These are phyloP conservation scores for Rhingia rostrata DNA, from an alignment of 2,888 invertebrate species.

Conservation along the genomic window DNA sequence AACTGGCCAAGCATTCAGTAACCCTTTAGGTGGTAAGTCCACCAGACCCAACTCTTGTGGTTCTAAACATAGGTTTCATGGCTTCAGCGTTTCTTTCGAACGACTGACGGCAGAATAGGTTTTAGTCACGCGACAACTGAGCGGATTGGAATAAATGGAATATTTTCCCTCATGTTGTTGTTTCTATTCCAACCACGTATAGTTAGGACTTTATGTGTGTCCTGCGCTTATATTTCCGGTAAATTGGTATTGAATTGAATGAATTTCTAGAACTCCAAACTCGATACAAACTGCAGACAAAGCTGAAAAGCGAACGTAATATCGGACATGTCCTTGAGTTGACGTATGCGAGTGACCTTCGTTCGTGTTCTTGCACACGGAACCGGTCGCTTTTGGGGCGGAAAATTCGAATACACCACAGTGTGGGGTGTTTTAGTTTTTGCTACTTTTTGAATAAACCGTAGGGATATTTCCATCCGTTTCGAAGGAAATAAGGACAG, in stretches of 20 bases:
- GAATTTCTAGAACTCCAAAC: conserved; percentile 51
- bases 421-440: conserved; percentile 1
- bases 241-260: conserved; percentile 60
- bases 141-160: conserved; percentile 19
- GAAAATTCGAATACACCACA: conserved; percentile 25
- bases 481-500: conserved; percentile 42
- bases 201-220: background rate
- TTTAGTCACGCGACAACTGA: conserved; percentile 61
- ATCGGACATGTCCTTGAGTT: conserved; percentile 61
- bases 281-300: conserved; percentile 4
- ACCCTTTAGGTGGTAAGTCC: conserved; percentile 4
- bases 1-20: conserved; percentile 5
- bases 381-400: background rate
- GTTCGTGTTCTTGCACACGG: conserved; percentile 29
- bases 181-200: conserved; percentile 15
- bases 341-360: conserved; percentile 60
- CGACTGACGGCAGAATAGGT: conserved; percentile 44
- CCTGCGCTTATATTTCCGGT: conserved; percentile 15
- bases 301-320: background rate
- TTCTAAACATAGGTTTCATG: conserved; percentile 59
- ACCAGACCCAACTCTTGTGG: conserved; percentile 10
- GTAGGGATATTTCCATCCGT: conserved; percentile 14
- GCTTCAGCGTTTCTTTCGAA: conserved; percentile 28
- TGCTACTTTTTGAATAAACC: conserved; percentile 10
- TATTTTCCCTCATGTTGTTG: conserved; percentile 4